Evolutionary conservation across 2,797 vertebrate species (phyloP), one percentile per base, ranked within the genome.

Genomic region (Enteromius anoplus): DNA sequence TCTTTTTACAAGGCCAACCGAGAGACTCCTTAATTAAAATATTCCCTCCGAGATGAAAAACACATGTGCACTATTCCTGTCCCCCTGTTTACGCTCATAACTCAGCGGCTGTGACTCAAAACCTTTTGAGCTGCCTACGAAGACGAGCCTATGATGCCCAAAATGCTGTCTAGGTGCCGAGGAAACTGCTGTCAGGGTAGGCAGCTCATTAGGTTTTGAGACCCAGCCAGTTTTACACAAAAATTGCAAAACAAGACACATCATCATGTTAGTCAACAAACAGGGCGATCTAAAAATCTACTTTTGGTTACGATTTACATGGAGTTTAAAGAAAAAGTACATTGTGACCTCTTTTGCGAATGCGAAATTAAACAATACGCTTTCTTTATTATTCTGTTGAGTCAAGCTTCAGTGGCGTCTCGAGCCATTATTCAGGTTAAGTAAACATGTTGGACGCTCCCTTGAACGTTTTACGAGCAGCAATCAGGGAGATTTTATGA

Each of bases 401-500:
- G 73, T 83, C 64, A 49, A 19, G 64, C 73, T 70, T 70, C 64
- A 17, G 75, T 83, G 82, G 73, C 82, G 81, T 78, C 82, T 83
- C 42, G 15, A 78, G 65, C 14, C 81, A 77, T 83, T 77, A 69
- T 69, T 83, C 81, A 70, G 81, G 82, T 83, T 83, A 83, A 64
- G 82, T 64, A 78, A 83, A 83, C 75, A 83, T 60, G 66, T 83
- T 83, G 82, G 73, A 83, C 82, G 75, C 71, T 84, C 70, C 78
- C 78, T 60, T 75, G 70, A 84, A 80, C 62, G 70, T 68, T 84
- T 80, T 75, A 80, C 75, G 83, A 76, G 78, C 49, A 75, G 62
- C 83, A 80, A 80, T 84, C 83, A 75, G 47, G 70, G 76, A 73
- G 58, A 83, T 78, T 84, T 84, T 84, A 84, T 66, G 83, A 68